Evolutionary conservation across 2,113 vertebrate genomes (phyloP).

Genomic region (Chionodraco myersi): DNA sequence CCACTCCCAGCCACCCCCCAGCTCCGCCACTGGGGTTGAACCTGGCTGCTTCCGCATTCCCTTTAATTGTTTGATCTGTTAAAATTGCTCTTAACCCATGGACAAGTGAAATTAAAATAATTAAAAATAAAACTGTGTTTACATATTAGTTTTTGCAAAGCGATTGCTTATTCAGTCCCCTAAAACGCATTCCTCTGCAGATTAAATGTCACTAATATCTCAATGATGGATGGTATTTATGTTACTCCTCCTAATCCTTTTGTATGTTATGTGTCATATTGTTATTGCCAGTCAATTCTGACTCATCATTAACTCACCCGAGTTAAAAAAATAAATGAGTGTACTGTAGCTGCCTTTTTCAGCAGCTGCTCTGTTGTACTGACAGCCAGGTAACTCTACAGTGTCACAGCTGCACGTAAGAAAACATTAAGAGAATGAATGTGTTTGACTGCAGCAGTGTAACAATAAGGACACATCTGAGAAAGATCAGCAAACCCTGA

Average conservation of each 20-base stretch:
- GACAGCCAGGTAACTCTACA: neutral
- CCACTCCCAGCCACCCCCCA: too few relatives aligned
- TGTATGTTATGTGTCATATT: neutral
- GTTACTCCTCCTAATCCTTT: neutral
- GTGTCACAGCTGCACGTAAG: neutral
- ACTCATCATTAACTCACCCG: slow-evolving; percentile 40
- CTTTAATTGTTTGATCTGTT: too few relatives aligned
- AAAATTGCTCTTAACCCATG: too few relatives aligned
- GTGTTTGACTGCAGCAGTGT: neutral
- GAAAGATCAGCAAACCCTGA: neutral
- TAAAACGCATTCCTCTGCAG: slow-evolving; percentile 3
- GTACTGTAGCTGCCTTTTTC: neutral
- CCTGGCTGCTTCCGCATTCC: too few relatives aligned
- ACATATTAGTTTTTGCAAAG: neutral
- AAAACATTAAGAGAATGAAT: neutral
- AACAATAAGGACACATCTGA: neutral
- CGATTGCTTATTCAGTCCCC: neutral
- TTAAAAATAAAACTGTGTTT: too few relatives aligned
- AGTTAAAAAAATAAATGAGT: neutral
- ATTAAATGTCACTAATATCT: slow-evolving; percentile 30
- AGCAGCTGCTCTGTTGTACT: too few relatives aligned
- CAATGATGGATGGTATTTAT: slow-evolving; percentile 11
- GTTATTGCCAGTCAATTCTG: slow-evolving; percentile 13
- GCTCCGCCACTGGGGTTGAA: too few relatives aligned
- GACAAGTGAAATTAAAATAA: too few relatives aligned